Base-by-base conservation (phyloP, 1,140 invertebrate genomes). In the Trichonephila clavata region DNA sequence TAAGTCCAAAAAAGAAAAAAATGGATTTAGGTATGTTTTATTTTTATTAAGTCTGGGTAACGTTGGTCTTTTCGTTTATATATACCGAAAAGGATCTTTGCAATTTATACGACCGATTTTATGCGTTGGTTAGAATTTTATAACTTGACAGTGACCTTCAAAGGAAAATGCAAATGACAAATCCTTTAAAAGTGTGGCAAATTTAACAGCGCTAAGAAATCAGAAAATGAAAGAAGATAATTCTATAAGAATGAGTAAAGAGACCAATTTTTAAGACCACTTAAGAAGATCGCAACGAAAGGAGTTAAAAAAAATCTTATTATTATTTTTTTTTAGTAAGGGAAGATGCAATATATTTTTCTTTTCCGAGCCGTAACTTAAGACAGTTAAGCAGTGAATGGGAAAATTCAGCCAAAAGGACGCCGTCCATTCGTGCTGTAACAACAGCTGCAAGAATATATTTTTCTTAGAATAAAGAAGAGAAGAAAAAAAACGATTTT, bases 391-490 rank as follows among this genome's bases (percentile, higher is more conserved):
- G 90, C 65, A 92, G 60, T 65, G 80, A 84, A 92, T 68, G 80
- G 61, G 91, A 86, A 92, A 92, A n/a, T 59, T 71, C 91, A 86
- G 81, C 21, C 81, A 32, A 68, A 86, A n/a, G 10, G 91, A 86
- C 81, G 81, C 91, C 91, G 43, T 24, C 71, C 65, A 92, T 84
- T 60, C 83, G 39, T 50, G 63, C 27, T 65, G 80, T 90, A 68
- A 86, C 91, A 92, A 71, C 91, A 92, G 91, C 91, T 92, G 91
- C 50, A 83, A 86, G 63, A 92, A 68, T 86, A 32, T 59, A 27
- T 60, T 92, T 92, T 92, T 86, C 27, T 86, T 59, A 84, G 83
- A 84, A 84, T 84, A 84, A 84, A 84, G 21, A 50, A 57, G 83
- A 24, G 24, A 60, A 60, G 83, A 50, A 84, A 24, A 84, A 59